Percentiles rank a stretch among this genome's conserved stretches.
Conservation (phyloP, 2,888 invertebrate species). For the Coleophora flavipennella region DNA sequence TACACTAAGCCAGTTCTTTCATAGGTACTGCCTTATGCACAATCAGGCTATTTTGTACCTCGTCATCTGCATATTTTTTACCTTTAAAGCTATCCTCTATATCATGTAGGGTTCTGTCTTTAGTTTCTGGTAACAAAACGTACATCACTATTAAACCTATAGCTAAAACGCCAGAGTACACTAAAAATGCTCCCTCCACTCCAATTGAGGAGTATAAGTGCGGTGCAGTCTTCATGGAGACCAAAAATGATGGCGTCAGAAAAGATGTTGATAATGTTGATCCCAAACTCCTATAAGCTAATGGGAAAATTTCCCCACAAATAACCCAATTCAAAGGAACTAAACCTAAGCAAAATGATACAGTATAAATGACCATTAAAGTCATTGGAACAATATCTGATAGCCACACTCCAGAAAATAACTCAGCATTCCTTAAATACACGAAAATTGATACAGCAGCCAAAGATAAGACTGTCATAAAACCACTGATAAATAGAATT, state of each 20-base stretch:
- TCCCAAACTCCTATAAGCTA: slow-evolving; percentile 60
- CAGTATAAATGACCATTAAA: slow-evolving; percentile 52
- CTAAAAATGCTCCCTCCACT: slow-evolving; percentile 58
- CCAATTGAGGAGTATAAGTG: slow-evolving; percentile 57
- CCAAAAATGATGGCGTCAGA: slow-evolving; percentile 54
- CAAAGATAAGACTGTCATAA: slow-evolving; percentile 51
- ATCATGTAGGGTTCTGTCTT: slow-evolving; percentile 58
- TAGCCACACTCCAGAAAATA: slow-evolving; percentile 41
- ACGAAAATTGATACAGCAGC: slow-evolving; percentile 48
- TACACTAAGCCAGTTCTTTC: no score
- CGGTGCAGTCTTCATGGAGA: slow-evolving; percentile 67
- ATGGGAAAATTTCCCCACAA: slow-evolving; percentile 63
- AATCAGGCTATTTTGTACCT: slow-evolving; percentile 35
- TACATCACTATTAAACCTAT: slow-evolving; percentile 50
- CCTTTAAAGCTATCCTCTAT: slow-evolving; percentile 64
- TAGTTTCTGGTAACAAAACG: slow-evolving; percentile 54
- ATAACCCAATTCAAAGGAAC: slow-evolving; percentile 64
- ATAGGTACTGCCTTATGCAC: no score
- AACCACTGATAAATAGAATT: slow-evolving; percentile 54
- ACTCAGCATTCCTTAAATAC: slow-evolving; percentile 44
- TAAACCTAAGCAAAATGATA: slow-evolving; percentile 59
- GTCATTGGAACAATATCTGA: slow-evolving; percentile 47
- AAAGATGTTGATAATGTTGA: slow-evolving; percentile 60
- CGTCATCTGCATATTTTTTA: slow-evolving; percentile 34
- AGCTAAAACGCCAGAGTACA: slow-evolving; percentile 49